Evolutionary conservation across 2,113 vertebrate genomes (phyloP).

Genomic region (Butorides virescens): DNA sequence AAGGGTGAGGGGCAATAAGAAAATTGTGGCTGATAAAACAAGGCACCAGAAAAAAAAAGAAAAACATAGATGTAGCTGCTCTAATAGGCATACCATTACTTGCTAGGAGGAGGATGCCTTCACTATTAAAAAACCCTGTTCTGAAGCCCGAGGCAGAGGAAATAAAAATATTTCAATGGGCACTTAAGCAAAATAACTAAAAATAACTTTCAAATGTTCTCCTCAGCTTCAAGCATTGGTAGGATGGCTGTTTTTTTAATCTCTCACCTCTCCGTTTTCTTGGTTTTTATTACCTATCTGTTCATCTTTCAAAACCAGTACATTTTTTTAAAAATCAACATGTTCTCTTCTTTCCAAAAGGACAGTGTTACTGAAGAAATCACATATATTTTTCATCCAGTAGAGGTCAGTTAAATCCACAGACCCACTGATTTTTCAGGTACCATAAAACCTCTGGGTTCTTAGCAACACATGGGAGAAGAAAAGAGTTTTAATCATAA

Average conservation of each 20-base stretch:
- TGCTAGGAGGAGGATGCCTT: constrained; percentile 42
- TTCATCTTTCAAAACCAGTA: background rate
- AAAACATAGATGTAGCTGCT: background rate
- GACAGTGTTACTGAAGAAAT: background rate
- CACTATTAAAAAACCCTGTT: constrained; percentile 24
- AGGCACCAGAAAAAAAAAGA: background rate
- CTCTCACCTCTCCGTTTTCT: background rate
- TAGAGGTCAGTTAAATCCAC: background rate
- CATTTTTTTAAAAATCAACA: background rate
- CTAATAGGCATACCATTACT: background rate
- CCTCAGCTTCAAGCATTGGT: background rate
- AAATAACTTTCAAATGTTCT: background rate
- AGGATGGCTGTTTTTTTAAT: fast-evolving
- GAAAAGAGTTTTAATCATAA: background rate
- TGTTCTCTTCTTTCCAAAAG: background rate
- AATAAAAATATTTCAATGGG: background rate
- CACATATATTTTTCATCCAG: background rate
- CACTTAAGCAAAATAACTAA: background rate
- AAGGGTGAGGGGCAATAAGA: background rate
- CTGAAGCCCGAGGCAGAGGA: background rate
- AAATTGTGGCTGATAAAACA: background rate
- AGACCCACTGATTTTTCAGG: background rate
- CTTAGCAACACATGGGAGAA: background rate
- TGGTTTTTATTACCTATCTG: background rate
- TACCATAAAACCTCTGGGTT: background rate